Evolutionary conservation across 2,797 vertebrate species (phyloP), one percentile per base, ranked within the genome.

Genomic region (Phylloscopus collybita): DNA sequence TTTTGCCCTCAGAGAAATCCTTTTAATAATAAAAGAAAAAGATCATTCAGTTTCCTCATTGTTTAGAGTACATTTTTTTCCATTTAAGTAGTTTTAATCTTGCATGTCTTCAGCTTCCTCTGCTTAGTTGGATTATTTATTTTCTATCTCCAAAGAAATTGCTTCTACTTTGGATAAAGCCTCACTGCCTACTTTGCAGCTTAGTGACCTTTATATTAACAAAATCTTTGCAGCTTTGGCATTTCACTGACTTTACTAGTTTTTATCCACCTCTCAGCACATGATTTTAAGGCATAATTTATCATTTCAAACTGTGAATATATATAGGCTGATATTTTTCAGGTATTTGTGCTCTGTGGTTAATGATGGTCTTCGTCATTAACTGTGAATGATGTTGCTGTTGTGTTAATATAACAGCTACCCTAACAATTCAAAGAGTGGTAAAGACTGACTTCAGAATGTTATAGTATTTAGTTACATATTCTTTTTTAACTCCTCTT

Each of bases 11-110:
- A n/a, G 26, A 76, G 8, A 80, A 78, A 71, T 72, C 9, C 4
- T 88, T 86, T 50, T 60, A 53, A 49, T 62, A 70, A 66, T 10
- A 40, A 27, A 45, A 76, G 53, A 30, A 42, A 29, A 56, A 56
- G 16, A 26, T 50, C 1, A 22, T 22, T 59, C 4, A 0, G 1
- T 89, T 29, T 22, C 45, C 21, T 72, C 2, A 13, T 59, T 85
- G 38, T 85, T 71, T 40, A 36, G 13, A 60, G 6, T 34, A 45
- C 25, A 11, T 16, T 76, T 88, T 76, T 85, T 90, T 27, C 32
- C 11, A 23, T 34, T 57, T 64, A 6, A 73, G 13, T 81, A 45
- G 13, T 34, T 89, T 54, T 80, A 40, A 27, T 56, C 15, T 59
- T 65, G 3, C 2, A 1, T 57, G 6, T 67, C 36, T 80, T 80